A percentile compares a stretch with the other conserved stretches of the same genome.
Evolutionary conservation across 1,140 invertebrate genomes (phyloP).

Genomic region (Drosophila sproati): DNA sequence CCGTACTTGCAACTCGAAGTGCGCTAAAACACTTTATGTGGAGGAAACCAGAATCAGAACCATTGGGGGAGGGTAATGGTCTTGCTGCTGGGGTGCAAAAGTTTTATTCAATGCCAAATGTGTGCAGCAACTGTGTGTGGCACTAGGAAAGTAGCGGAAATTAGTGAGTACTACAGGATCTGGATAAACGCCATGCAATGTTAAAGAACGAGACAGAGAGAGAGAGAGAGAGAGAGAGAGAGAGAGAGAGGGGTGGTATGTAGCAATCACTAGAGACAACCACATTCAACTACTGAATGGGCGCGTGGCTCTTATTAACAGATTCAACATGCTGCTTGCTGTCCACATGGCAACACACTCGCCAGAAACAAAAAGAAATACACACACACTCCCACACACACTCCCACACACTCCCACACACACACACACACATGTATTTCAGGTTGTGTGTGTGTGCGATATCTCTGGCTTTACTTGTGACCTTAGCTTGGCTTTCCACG

Average conservation of each 20-base stretch:
- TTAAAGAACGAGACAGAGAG: background rate
- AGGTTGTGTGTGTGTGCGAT: conserved; percentile 6
- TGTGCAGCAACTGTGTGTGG: conserved; percentile 16
- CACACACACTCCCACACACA: conserved; percentile 27
- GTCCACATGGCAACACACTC: conserved; percentile 5
- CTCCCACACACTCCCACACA: background rate
- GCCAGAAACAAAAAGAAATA: background rate
- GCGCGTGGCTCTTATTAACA: conserved; percentile 69
- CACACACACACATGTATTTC: conserved; percentile 16
- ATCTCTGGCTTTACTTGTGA: conserved; percentile 26
- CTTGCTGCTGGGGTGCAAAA: conserved; percentile 34
- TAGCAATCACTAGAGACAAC: conserved; percentile 25
- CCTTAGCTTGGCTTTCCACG: conserved; percentile 22
- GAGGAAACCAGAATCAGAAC: too few species aligned
- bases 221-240: background rate
- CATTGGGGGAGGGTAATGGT: too few species aligned
- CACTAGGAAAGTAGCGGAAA: background rate
- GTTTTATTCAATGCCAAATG: conserved; percentile 54
- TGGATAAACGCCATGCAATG: background rate
- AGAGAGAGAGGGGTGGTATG: background rate
- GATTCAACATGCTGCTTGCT: conserved; percentile 58
- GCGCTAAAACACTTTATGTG: conserved; percentile 50
- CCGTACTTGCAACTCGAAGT: conserved; percentile 22
- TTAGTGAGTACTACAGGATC: background rate
- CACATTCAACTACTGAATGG: conserved; percentile 52